Base-by-base conservation (phyloP, 1,140 invertebrate genomes). In the Pseudomyrmex sp. region DNA sequence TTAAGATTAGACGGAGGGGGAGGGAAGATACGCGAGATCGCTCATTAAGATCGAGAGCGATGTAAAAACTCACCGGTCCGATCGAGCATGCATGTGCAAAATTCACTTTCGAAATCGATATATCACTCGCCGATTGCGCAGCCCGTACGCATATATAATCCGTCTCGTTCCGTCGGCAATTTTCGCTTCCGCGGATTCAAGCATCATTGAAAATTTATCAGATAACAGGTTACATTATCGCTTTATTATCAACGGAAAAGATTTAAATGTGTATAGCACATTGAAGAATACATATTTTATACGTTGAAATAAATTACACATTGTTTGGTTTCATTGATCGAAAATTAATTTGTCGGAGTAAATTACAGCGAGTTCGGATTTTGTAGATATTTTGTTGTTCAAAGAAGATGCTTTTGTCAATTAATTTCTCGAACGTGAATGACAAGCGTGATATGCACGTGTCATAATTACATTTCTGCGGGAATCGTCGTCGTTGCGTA, bases 1-100 rank as follows among this genome's bases (percentile, higher is more conserved):
- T 89, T 89, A 86, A 89, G 79, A 68, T 80, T 80, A 72, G 72
- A 61, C 79, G 50, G 35, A 54, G 46, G 62, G 54, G 50, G 62
- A 59, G 56, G 46, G 26, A 77, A 75, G 75, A 69, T 66, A 48
- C 73, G 26, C 48, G 35, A 35, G 35, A 35, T 83, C 13, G 85
- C 68, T 86, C 86, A 88, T 88, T 87, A 76, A 62, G 20, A 59
- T 59, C 46, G 9, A 18, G n/a, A 20, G 9, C 54, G 35, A 26
- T 59, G 68, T 70, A 80, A 80, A 80, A 80, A 59, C 70, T 59
- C 23, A 12, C 15, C 46, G 52, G 2, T 58, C 26, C 5, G 18
- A 4, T 35, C 35, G 5, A 7, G 35, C 9, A 13, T 13, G 12
- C 13, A 2, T 50, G 7, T 50, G 9, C 54, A 7, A 35, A 35